Conservation (phyloP, 2,113 vertebrate species). For the Dipodomys ordii region DNA sequence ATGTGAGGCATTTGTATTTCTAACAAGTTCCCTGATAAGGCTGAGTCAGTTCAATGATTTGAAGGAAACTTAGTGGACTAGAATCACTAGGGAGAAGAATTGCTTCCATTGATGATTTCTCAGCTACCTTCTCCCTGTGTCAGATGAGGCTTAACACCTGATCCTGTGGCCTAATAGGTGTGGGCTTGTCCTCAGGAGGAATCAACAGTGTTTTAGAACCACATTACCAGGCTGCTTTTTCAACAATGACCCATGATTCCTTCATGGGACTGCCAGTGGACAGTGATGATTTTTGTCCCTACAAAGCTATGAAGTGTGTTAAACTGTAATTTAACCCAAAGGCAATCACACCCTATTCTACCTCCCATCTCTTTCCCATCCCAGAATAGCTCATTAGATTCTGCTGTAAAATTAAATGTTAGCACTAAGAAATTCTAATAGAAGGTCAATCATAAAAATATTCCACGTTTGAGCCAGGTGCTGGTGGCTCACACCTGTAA, state of each 20-base stretch:
- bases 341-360: background rate
- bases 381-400: slow-evolving; percentile 37
- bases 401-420: slow-evolving; percentile 14
- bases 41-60: background rate
- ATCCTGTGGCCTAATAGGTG: background rate
- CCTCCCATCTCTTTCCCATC: background rate
- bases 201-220: background rate
- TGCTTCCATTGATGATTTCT: background rate
- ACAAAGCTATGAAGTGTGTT: background rate
- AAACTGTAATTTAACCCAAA: slow-evolving; percentile 18
- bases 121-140: background rate
- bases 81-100: background rate
- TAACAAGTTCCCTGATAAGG: background rate
- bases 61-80: background rate
- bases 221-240: background rate
- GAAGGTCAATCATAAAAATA: background rate
- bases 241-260: background rate
- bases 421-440: slow-evolving; percentile 8
- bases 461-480: too few species aligned
- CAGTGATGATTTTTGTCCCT: background rate
- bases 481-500: too few species aligned
- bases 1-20: background rate
- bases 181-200: background rate
- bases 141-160: background rate
- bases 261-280: background rate